Percentiles rank a stretch among this genome's conserved stretches.
These are phyloP conservation scores for Saguinus midas DNA, from an alignment of 2,113 vertebrate genomes.

Conservation along the genomic window DNA sequence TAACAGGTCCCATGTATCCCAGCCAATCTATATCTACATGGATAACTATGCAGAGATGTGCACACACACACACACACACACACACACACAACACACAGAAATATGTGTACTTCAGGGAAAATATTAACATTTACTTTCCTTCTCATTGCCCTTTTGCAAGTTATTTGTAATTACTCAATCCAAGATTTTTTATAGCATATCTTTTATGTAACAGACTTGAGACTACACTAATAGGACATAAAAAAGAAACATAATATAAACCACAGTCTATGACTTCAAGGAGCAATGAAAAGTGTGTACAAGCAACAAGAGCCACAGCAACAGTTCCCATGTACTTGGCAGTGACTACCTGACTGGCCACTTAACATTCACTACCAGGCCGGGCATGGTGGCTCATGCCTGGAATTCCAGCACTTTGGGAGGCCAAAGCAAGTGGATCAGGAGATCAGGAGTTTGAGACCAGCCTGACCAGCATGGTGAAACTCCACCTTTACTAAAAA, in stretches of 20 bases:
- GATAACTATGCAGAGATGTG: neutral
- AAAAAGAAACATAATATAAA: neutral
- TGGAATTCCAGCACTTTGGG: no score
- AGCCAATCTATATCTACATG: neutral
- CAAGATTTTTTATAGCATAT: neutral
- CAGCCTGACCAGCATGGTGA: no score
- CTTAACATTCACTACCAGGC: rapidly evolving
- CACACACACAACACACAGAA: neutral
- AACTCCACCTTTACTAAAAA: no score
- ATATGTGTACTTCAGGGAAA: neutral
- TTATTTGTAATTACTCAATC: neutral
- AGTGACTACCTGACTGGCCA: no score
- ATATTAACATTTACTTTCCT: neutral
- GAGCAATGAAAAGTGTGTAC: neutral
- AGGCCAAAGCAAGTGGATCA: no score
- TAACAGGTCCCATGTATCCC: neutral
- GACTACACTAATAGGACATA: neutral
- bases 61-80: rapidly evolving
- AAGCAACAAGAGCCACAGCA: no score
- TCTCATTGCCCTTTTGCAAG: neutral
- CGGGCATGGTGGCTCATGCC: no score
- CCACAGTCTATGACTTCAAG: neutral
- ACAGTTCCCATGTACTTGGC: neutral
- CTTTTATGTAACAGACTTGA: neutral
- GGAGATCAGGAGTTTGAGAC: no score